These are phyloP conservation scores for Meandrina meandrites DNA, from an alignment of 92 coral and sea anemone genomes.

Conservation along the genomic window DNA sequence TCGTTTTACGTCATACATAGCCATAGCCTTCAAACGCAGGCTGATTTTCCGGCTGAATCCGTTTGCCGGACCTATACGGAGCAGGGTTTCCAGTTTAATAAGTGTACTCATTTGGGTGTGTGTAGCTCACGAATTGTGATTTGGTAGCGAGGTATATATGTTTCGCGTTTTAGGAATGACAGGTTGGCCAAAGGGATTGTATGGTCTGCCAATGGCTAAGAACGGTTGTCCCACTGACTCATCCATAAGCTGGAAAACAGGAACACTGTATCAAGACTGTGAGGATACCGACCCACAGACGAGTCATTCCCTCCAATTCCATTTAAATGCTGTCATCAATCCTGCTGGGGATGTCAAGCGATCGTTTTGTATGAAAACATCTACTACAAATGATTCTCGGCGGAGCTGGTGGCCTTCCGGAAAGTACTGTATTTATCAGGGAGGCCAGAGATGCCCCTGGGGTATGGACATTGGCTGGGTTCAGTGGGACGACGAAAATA, in stretches of 20 bases:
- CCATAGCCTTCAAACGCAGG: too few relatives aligned
- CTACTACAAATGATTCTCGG: neutral
- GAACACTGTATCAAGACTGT: slow-evolving; percentile 58
- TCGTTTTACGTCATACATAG: too few relatives aligned
- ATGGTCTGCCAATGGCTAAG: slow-evolving; percentile 64
- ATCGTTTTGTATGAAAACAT: slow-evolving; percentile 66
- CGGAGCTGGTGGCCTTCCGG: slow-evolving; percentile 32
- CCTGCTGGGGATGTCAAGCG: slow-evolving; percentile 49
- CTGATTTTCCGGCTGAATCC: too few relatives aligned
- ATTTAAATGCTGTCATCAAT: slow-evolving; percentile 52
- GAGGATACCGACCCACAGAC: slow-evolving; percentile 67
- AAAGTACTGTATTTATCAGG: slow-evolving; percentile 36
- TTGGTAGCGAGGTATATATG: neutral
- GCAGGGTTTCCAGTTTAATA: too few relatives aligned
- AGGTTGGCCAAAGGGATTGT: slow-evolving; percentile 64
- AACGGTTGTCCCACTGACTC: slow-evolving; percentile 56
- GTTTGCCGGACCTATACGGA: too few relatives aligned
- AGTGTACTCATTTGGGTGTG: too few relatives aligned
- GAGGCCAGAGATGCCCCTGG: slow-evolving; percentile 12
- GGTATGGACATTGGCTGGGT: slow-evolving; percentile 25
- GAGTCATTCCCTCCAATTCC: slow-evolving; percentile 39
- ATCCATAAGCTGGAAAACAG: slow-evolving; percentile 54
- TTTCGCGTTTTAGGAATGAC: neutral
- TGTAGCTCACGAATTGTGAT: neutral
- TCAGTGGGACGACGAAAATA: slow-evolving; percentile 38